These are phyloP conservation scores for Tachuris rubrigastra DNA, from an alignment of 2,113 vertebrate species.

Conservation along the genomic window DNA sequence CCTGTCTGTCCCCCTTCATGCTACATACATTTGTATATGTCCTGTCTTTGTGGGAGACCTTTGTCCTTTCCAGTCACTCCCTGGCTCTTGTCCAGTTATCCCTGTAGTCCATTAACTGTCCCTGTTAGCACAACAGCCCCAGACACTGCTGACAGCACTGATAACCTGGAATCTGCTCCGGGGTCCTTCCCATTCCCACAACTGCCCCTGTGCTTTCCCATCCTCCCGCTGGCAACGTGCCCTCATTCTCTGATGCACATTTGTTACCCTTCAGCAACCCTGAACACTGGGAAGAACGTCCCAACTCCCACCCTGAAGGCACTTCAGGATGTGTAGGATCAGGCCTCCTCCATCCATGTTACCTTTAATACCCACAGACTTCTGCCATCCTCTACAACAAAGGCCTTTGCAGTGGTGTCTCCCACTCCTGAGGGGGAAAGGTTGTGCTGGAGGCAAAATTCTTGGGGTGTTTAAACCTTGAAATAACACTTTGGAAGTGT, in stretches of 20 bases:
- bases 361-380: not conserved
- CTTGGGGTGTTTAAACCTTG: not conserved
- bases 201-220: not conserved
- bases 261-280: not conserved
- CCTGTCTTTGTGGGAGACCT: constrained; percentile 35
- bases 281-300: not conserved
- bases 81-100: constrained; percentile 8
- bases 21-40: not conserved
- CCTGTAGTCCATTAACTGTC: constrained; percentile 61
- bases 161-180: not conserved
- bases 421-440: not conserved
- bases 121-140: not conserved
- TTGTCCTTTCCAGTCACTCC: constrained; percentile 36
- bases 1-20: not conserved
- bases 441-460: not conserved
- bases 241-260: not conserved
- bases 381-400: rapidly evolving
- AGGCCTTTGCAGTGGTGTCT: not conserved
- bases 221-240: not conserved
- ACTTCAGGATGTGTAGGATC: not conserved
- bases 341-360: not conserved
- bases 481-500: not conserved
- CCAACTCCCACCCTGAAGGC: not conserved
- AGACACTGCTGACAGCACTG: not conserved
- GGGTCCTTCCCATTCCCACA: not conserved